These are phyloP conservation scores for Arrhamphus sclerolepis DNA, from an alignment of 2,797 vertebrate genomes.

Conservation along the genomic window DNA sequence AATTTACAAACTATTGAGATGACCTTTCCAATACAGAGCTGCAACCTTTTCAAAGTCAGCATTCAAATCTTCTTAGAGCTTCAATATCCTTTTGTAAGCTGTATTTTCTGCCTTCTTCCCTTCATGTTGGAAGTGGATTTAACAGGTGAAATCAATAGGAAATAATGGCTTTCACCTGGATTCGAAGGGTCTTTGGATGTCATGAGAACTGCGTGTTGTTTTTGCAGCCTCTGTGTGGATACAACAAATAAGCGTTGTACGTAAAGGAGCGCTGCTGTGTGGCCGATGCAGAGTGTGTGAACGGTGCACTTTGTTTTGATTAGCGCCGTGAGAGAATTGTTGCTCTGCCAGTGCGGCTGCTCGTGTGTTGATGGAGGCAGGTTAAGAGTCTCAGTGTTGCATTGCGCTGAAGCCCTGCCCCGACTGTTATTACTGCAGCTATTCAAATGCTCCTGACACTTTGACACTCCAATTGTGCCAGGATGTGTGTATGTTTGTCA, in stretches of 20 bases:
- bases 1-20: conserved; percentile 29
- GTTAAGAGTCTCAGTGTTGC: conserved; percentile 71
- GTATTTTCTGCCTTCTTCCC: conserved; percentile 18
- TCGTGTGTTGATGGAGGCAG: conserved; percentile 68
- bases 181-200: conserved; percentile 52
- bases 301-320: conserved; percentile 68
- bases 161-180: conserved; percentile 59
- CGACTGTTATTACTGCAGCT: conserved; percentile 67
- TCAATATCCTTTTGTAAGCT: conserved; percentile 48
- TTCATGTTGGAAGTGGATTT: conserved; percentile 37
- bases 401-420: conserved; percentile 54
- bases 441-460: conserved; percentile 62
- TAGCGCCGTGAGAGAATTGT: conserved; percentile 64
- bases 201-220: conserved; percentile 57
- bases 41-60: conserved; percentile 13
- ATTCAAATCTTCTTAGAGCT: conserved; percentile 36
- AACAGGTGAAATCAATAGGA: conserved; percentile 62
- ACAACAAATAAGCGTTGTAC: conserved; percentile 53
- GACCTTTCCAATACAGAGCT: too few species aligned
- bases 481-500: neutral
- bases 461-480: conserved; percentile 54
- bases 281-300: conserved; percentile 54
- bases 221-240: conserved; percentile 32
- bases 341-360: conserved; percentile 49
- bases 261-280: conserved; percentile 15